A percentile compares a stretch with the other conserved stretches of the same genome.
phyloP scores from a whole-genome alignment of 1,140 invertebrate genomes.

The Harlomillsia oculata region DNA sequence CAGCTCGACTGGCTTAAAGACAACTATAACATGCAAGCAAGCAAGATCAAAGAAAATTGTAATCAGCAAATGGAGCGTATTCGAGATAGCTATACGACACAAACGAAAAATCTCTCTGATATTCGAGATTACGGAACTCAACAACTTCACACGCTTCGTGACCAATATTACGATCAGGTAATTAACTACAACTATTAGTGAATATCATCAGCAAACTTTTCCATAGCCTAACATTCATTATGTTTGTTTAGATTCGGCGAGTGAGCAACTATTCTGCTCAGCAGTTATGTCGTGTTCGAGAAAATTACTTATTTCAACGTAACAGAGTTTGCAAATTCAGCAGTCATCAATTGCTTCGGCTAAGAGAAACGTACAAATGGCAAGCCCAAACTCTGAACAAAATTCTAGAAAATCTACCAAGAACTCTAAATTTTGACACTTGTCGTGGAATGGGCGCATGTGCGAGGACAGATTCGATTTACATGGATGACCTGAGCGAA shows the following conservation, averaged over 20 bases:
- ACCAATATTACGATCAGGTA: constrained; percentile 87
- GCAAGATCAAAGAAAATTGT: constrained; percentile 83
- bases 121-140: constrained; percentile 81
- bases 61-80: constrained; percentile 87
- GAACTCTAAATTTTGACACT: constrained; percentile 78
- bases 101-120: constrained; percentile 75
- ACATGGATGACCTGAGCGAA: constrained; percentile 49
- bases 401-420: constrained; percentile 82
- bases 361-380: constrained; percentile 87
- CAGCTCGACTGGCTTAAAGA: constrained; percentile 77
- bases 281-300: constrained; percentile 82
- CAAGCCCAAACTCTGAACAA: constrained; percentile 90
- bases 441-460: constrained; percentile 72
- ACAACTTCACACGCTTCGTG: constrained; percentile 67
- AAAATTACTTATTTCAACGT: constrained; percentile 89
- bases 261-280: constrained; percentile 80
- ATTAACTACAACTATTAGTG: constrained; percentile 28
- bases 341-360: constrained; percentile 72
- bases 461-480: constrained; percentile 63
- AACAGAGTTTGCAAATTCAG: constrained; percentile 90
- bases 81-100: constrained; percentile 76
- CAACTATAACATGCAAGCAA: constrained; percentile 80
- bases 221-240: neutral
- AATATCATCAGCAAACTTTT: neutral
- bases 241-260: constrained; percentile 43